Evolutionary conservation across 2,797 vertebrate species (phyloP), one percentile per base, ranked within the genome.

Genomic region (Tarsius wallacei): DNA sequence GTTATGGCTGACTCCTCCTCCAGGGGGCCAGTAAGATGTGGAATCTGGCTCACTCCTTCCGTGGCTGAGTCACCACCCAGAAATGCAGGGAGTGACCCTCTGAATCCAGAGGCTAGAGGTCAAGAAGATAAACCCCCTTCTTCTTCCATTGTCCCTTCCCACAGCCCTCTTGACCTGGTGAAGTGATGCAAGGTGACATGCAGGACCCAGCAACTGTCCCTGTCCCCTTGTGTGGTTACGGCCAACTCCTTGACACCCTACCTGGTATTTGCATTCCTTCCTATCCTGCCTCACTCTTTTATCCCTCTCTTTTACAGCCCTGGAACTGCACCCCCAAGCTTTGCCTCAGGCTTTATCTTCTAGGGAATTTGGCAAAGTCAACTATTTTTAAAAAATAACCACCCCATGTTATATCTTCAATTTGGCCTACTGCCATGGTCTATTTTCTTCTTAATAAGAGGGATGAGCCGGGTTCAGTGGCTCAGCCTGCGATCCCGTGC

Each of bases 321-420:
- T 92, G 36, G 53, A 59, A 47, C 68, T 90, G 64, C 24, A 33
- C 33, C 22, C 74, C 47, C 21, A 24, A 94, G 55, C 57, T 95
- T 90, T 94, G 61, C 68, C 31, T 80, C 10, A 26, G 16, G 22
- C 87, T 95, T 97, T 83, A 63, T 80, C 74, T 77, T 92, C 31
- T 24, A 86, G 82, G 53, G 28, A 71, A 95, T 94, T 64, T 91
- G 42, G 21, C 33, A 33, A 88, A 59, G 28, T 85, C 51, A 64
- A 68, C 82, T 33, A 53, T 16, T 57, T 53, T 1, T 0, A 0
- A 7, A 78, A 55, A 68, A 33, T 24, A 36, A 57, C 70, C 66
- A 63, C 24, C 66, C 21, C 14, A 36, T n/a, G 2, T 76, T 78
- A 2, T 87, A 57, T 49, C 49, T 94, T 78, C 63, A 51, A 24